Conservation (phyloP, 1,140 invertebrate genomes). For the Drosophila serrata region DNA sequence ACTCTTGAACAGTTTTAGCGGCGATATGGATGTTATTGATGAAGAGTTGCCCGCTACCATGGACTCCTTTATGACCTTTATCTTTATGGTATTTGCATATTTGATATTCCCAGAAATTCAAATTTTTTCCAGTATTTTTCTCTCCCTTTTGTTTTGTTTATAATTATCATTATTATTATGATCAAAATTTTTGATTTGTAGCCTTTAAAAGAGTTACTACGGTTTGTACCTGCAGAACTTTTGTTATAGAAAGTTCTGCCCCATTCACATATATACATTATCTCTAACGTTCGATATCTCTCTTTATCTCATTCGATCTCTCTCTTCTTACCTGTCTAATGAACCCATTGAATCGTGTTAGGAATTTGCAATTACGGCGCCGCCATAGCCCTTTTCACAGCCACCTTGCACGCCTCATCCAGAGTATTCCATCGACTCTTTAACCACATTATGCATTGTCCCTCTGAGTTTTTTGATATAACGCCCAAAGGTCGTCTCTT, state of each 20-base stretch:
- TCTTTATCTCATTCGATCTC: conserved; percentile 32
- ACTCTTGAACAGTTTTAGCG: conserved; percentile 94
- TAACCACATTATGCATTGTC: conserved; percentile 88
- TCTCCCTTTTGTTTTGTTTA: conserved; percentile 58
- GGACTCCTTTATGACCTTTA: conserved; percentile 89
- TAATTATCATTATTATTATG: conserved; percentile 20
- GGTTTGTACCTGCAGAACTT: conserved; percentile 63
- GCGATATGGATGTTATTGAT: conserved; percentile 93
- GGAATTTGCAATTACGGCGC: conserved; percentile 85
- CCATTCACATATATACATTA: conserved; percentile 20
- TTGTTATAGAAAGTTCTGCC: conserved; percentile 19
- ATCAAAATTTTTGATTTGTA: conserved; percentile 62
- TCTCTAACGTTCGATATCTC: conserved; percentile 30
- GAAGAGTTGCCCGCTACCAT: conserved; percentile 90
- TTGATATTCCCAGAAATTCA: conserved; percentile 4
- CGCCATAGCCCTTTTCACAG: conserved; percentile 87
- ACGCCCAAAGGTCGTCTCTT: conserved; percentile 91
- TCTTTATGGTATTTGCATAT: conserved; percentile 88
- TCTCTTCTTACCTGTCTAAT: conserved; percentile 13
- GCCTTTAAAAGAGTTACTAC: conserved; percentile 57
- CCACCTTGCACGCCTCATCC: conserved; percentile 87
- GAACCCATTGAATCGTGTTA: conserved; percentile 25
- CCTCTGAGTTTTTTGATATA: conserved; percentile 92
- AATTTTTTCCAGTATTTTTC: conserved; percentile 85
- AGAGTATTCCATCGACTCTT: conserved; percentile 83